Evolutionary conservation across 2,113 vertebrate species (phyloP), one percentile per base, ranked within the genome.

Genomic region (Malurus elegans): DNA sequence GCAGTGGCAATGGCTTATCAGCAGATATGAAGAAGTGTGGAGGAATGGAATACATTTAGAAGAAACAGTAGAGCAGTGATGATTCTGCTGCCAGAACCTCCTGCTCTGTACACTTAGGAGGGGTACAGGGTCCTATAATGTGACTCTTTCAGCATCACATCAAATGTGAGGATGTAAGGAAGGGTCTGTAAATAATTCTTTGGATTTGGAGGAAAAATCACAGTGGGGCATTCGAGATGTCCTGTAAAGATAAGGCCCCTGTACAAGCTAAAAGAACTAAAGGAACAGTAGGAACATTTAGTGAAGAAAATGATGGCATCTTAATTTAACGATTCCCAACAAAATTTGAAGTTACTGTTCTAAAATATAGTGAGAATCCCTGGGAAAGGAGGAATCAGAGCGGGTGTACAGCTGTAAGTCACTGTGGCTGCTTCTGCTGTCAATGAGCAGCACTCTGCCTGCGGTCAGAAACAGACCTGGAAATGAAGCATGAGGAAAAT

Each of bases 401-500:
- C 26, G 48, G 38, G 18, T 2, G 10, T 29, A 48, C 26, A 62
- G 58, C 58, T 26, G 0, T 48, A 40, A 76, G 18, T 83, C 64
- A 50, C 9, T 0, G 9, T 62, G 65, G 42, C 66, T 73, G 56
- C 67, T 71, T 29, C 66, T 72, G 16, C 36, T 51, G 51, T 32
- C 58, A 12, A 1, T 26, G 34, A 57, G 18, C 38, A 51, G 10
- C 17, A 15, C 31, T n/a, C 6, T 5, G 42, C 51, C 54, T 56
- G 74, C 0, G 0, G 47, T 72, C 88, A 88, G 70, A 71, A 92
- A 34, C 34, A 62, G 51, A 51, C 38, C n/a, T 72, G 47, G 42
- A 88, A 90, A 86, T 62, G 56, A 91, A 80, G 42, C 32, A 58
- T 58, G 58, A 91, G 34, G 44, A 86, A 79, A 83, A 62, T 62